Conservation (phyloP, 2,113 vertebrate species). For the Xerus inauris region DNA sequence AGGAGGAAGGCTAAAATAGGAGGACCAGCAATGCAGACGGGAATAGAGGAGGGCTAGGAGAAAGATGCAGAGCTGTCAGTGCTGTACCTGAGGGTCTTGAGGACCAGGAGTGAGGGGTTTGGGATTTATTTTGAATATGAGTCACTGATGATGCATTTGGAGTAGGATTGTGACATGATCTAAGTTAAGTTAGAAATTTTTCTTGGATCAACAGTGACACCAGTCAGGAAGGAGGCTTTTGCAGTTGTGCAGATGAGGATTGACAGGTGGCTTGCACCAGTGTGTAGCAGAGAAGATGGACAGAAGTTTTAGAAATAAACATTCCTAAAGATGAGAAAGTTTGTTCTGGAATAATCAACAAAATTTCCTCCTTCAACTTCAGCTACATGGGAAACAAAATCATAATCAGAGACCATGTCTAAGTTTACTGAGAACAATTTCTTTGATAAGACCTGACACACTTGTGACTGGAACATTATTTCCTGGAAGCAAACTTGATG, state of each 20-base stretch:
- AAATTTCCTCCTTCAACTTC: neutral
- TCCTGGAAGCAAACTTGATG: neutral
- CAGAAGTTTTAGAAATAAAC: neutral
- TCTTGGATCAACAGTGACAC: neutral
- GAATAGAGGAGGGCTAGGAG: neutral
- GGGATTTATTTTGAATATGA: neutral
- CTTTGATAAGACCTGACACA: neutral
- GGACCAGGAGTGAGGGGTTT: neutral
- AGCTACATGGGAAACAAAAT: neutral
- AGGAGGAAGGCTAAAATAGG: fast-evolving
- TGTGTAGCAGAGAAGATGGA: fast-evolving
- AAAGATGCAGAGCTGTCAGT: neutral
- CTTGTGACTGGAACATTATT: neutral
- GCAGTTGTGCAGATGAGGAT: neutral
- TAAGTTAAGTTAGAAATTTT: neutral
- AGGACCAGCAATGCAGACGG: fast-evolving
- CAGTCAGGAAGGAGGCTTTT: neutral
- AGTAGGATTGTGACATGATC: neutral
- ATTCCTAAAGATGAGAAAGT: neutral
- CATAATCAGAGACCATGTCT: neutral
- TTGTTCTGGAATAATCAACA: neutral
- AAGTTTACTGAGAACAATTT: neutral
- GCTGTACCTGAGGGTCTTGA: neutral
- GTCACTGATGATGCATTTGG: neutral
- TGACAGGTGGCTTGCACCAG: fast-evolving